Percentiles rank a stretch among this genome's conserved stretches.
These are phyloP conservation scores for Philopotamus ludificatus DNA, from an alignment of 1,140 invertebrate species.

Conservation along the genomic window DNA sequence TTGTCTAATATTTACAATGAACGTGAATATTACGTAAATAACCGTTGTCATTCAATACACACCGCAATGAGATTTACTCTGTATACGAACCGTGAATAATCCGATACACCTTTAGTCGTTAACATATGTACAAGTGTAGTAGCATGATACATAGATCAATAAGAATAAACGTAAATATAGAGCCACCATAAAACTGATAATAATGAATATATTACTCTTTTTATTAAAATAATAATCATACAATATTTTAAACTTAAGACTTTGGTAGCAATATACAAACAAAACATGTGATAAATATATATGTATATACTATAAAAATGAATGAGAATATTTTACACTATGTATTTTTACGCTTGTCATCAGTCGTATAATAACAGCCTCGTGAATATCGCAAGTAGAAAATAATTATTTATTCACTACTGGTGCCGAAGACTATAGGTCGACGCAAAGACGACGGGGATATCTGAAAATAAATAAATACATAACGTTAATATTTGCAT, in stretches of 20 bases:
- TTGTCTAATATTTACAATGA: too few relatives aligned
- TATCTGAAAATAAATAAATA: conserved; percentile 28
- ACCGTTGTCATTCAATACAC: too few relatives aligned
- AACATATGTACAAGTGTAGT: too few relatives aligned
- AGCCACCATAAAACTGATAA: too few relatives aligned
- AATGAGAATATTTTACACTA: not conserved
- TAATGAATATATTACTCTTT: conserved; percentile 22
- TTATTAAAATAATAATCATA: not conserved
- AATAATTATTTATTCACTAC: conserved; percentile 16
- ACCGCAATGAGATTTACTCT: too few relatives aligned
- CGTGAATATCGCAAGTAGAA: not conserved
- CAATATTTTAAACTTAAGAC: conserved; percentile 7
- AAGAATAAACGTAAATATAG: too few relatives aligned
- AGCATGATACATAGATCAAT: too few relatives aligned
- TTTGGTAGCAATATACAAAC: conserved; percentile 16
- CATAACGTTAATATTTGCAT: too few relatives aligned
- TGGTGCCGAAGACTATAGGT: conserved; percentile 28
- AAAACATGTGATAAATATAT: conserved; percentile 16
- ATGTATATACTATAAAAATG: not conserved
- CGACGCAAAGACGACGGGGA: conserved; percentile 34
- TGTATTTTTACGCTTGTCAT: not conserved
- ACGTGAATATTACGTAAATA: too few relatives aligned
- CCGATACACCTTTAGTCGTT: too few relatives aligned
- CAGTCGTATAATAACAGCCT: not conserved
- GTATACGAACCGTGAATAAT: too few relatives aligned